Conservation (phyloP, 2,113 vertebrate genomes). For the Datnioides undecimradiatus region DNA sequence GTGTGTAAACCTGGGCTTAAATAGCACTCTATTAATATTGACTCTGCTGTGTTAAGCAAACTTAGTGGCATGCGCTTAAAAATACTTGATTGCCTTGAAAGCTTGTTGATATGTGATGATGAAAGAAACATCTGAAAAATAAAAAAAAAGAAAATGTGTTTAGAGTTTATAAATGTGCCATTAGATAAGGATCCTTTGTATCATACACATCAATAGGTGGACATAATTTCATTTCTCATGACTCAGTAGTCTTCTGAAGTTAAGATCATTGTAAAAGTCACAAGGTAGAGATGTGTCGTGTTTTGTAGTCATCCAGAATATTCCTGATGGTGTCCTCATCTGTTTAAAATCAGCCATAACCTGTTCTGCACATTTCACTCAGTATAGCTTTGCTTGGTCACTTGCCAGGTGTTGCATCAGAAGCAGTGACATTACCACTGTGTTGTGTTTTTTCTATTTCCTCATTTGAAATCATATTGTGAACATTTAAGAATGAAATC, state of each 20-base stretch:
- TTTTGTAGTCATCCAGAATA: not conserved
- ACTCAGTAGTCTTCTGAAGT: not conserved
- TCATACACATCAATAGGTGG: not conserved
- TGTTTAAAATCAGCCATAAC: constrained; percentile 20
- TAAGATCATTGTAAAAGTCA: not conserved
- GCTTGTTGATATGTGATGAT: constrained; percentile 68
- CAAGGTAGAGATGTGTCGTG: not conserved
- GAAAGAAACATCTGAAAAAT: constrained; percentile 48
- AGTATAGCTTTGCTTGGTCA: not conserved
- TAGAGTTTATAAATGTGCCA: not conserved
- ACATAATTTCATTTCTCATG: not conserved
- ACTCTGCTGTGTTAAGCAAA: constrained; percentile 80
- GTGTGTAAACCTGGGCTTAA: constrained; percentile 79
- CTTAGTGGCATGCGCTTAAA: constrained; percentile 70
- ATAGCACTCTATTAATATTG: constrained; percentile 82
- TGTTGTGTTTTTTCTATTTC: not conserved
- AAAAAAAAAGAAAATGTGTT: not conserved
- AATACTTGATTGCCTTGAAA: constrained; percentile 77
- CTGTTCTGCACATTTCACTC: constrained; percentile 17
- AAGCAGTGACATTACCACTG: not conserved
- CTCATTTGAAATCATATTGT: not conserved
- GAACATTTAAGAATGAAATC: not conserved
- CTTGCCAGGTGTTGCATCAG: not conserved
- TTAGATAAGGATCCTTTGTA: not conserved
- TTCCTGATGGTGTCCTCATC: not conserved